Evolutionary conservation across 2,113 vertebrate species (phyloP).

Genomic region (Panurus biarmicus): DNA sequence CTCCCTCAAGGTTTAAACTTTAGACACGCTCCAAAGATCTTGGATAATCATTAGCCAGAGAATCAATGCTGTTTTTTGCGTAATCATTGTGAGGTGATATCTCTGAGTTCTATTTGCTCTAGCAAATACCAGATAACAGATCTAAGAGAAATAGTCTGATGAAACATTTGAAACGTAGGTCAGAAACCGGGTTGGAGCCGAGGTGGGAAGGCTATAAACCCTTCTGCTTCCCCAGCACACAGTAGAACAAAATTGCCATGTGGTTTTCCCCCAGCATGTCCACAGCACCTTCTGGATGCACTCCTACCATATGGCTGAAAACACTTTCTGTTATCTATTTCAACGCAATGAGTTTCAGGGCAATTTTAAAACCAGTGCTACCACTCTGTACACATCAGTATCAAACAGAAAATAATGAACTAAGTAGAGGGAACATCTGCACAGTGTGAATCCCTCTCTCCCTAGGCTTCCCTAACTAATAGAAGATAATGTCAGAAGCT

Average conservation of each 20-base stretch:
- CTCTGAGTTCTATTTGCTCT: conserved; percentile 19
- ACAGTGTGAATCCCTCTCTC: background rate
- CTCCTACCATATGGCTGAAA: background rate
- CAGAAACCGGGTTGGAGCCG: background rate
- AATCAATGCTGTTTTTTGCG: background rate
- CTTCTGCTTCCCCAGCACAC: background rate
- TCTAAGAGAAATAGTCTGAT: conserved; percentile 1
- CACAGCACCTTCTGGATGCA: background rate
- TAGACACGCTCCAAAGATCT: background rate
- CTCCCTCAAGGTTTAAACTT: background rate
- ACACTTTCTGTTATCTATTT: background rate
- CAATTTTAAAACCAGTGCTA: background rate
- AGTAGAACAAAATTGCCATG: background rate
- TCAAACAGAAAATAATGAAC: background rate
- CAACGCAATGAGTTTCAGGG: background rate
- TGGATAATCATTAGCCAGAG: conserved; percentile 18
- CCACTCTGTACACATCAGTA: background rate
- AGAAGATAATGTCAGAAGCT: background rate
- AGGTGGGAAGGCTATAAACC: background rate
- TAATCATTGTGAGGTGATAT: background rate
- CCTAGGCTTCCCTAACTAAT: background rate
- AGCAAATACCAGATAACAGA: conserved; percentile 31
- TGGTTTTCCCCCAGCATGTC: rapidly evolving
- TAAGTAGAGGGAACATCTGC: background rate
- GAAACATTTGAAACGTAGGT: background rate